A percentile compares a stretch with the other conserved stretches of the same genome.
Conservation (phyloP, 2,113 vertebrate species). For the Zonotrichia leucophrys region DNA sequence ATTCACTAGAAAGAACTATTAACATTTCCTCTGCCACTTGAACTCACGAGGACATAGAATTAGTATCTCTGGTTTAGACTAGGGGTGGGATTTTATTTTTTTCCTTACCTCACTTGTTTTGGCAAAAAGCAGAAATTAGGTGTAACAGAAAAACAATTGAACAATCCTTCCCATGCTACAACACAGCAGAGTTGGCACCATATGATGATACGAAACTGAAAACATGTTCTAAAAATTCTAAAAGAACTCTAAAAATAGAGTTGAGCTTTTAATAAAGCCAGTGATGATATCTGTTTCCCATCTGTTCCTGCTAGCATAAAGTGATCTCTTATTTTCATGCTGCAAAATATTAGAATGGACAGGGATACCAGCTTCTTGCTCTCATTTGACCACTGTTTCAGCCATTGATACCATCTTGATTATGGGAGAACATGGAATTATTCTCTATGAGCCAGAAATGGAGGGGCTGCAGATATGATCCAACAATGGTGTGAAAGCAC, state of each 20-base stretch:
- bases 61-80: neutral
- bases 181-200: neutral
- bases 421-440: neutral
- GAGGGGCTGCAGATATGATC: neutral
- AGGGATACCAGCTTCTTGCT: neutral
- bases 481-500: neutral
- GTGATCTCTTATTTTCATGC: neutral
- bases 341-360: neutral
- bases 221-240: constrained; percentile 28
- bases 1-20: neutral
- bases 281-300: constrained; percentile 6
- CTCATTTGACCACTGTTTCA: neutral
- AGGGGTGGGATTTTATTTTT: neutral
- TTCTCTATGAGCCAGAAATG: neutral
- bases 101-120: neutral
- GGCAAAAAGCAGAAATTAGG: neutral
- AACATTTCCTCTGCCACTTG: neutral
- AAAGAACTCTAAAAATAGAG: constrained; percentile 16
- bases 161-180: neutral
- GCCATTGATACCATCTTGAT: neutral
- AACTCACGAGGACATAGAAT: neutral
- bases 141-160: neutral
- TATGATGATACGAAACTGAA: neutral
- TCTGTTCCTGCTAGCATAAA: constrained; percentile 21
- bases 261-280: constrained; percentile 25